Conservation (phyloP, 1,140 invertebrate genomes). For the Ips typographus region DNA sequence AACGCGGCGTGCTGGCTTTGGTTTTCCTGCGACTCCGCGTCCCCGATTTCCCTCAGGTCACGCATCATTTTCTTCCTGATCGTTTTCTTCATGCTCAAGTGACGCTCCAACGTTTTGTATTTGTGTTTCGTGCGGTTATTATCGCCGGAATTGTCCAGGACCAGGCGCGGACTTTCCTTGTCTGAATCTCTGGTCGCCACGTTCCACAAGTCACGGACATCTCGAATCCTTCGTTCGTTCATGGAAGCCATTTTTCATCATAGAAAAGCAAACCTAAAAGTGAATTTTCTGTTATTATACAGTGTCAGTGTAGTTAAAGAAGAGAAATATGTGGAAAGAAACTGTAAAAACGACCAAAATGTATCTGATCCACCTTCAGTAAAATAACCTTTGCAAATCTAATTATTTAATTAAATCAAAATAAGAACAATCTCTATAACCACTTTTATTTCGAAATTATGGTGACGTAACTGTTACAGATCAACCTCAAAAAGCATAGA, state of each 20-base stretch:
- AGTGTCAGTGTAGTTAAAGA: not conserved
- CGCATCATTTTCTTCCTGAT: slow-evolving; percentile 84
- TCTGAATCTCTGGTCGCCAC: slow-evolving; percentile 39
- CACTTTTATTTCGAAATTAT: too few relatives aligned
- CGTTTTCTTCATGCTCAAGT: slow-evolving; percentile 85
- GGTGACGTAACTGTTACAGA: too few relatives aligned
- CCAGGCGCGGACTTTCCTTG: slow-evolving; percentile 45
- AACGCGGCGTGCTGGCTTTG: slow-evolving; percentile 44
- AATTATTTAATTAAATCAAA: too few relatives aligned
- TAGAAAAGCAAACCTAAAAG: not conserved
- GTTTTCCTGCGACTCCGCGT: slow-evolving; percentile 41
- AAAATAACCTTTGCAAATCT: too few relatives aligned
- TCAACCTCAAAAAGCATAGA: too few relatives aligned
- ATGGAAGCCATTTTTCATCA: slow-evolving; percentile 41
- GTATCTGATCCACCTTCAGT: too few relatives aligned
- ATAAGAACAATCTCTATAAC: too few relatives aligned
- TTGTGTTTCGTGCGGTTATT: slow-evolving; percentile 49
- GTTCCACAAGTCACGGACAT: slow-evolving; percentile 50
- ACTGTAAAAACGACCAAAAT: too few relatives aligned
- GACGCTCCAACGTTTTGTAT: slow-evolving; percentile 72
- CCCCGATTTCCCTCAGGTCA: slow-evolving; percentile 61
- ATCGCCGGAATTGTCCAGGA: slow-evolving; percentile 36
- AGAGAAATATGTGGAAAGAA: too few relatives aligned
- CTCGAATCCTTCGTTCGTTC: slow-evolving; percentile 49
- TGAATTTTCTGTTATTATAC: not conserved